phyloP scores from a whole-genome alignment of 2,113 vertebrate species.

The Philantomba maxwellii region DNA sequence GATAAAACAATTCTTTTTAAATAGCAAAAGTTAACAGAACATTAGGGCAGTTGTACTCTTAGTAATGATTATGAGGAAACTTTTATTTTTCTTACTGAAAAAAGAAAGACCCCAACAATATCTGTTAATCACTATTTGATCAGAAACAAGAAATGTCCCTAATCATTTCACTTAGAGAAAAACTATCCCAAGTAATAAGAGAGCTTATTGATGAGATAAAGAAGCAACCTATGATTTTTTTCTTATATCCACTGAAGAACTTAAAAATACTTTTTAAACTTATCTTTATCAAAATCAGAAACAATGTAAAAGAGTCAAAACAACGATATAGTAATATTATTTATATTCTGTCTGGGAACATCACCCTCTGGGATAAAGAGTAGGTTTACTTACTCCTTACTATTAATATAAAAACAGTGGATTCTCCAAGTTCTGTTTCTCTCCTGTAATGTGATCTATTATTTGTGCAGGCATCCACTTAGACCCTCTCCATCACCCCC shows the following conservation, averaged over 20 bases:
- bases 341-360: neutral
- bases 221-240: neutral
- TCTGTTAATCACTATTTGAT: neutral
- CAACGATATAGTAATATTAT: neutral
- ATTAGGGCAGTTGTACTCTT: neutral
- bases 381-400: neutral
- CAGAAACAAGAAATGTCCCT: neutral
- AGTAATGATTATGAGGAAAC: neutral
- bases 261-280: neutral
- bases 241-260: neutral
- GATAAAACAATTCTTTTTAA: neutral
- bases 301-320: neutral
- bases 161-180: slow-evolving; percentile 21
- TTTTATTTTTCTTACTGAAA: neutral
- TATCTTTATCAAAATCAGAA: neutral
- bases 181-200: neutral
- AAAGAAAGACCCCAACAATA: neutral
- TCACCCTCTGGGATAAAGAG: neutral
- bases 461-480: neutral
- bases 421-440: neutral
- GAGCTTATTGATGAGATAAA: neutral
- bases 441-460: neutral
- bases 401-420: neutral
- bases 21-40: neutral
- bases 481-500: neutral